Percentiles rank a stretch among this genome's conserved stretches.
These are phyloP conservation scores for Nemopilema nomurai DNA, from an alignment of 30 jellyfish, hydroid and myxozoan genomes.

Conservation along the genomic window DNA sequence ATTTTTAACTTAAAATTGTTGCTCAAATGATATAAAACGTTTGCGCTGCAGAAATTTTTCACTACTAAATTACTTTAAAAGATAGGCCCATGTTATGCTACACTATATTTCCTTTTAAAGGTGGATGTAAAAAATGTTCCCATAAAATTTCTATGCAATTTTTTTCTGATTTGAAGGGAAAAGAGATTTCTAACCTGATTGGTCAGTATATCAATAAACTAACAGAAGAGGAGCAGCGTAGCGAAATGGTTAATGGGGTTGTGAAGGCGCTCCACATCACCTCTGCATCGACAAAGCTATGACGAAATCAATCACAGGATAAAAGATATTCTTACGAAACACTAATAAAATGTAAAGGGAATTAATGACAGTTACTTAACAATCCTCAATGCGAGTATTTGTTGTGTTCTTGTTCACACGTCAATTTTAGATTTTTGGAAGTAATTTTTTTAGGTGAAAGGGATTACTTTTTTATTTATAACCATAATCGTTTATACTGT, in stretches of 20 bases:
- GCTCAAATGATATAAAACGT: no score
- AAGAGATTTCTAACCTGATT: conserved; percentile 84
- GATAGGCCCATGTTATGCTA: no score
- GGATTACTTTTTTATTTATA: neutral
- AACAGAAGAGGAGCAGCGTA: conserved; percentile 63
- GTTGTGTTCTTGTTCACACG: neutral
- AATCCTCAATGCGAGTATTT: neutral
- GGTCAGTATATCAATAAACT: conserved; percentile 69
- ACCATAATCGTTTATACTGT: no score
- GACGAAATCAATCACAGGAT: neutral
- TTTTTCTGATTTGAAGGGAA: conserved; percentile 62
- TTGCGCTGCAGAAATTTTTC: no score
- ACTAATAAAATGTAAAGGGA: neutral
- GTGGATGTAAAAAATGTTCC: no score
- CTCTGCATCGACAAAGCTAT: conserved; percentile 50
- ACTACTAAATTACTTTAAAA: no score
- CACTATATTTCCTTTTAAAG: no score
- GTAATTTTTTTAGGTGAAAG: neutral
- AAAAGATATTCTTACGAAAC: no score
- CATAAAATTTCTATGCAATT: neutral
- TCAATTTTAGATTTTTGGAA: neutral
- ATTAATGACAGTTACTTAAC: neutral
- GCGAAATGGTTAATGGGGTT: conserved; percentile 43
- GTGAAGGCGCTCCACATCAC: conserved; percentile 46
- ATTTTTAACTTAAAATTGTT: no score